phyloP scores from a whole-genome alignment of 1,140 invertebrate species.

The Brachionus rotundiformis region DNA sequence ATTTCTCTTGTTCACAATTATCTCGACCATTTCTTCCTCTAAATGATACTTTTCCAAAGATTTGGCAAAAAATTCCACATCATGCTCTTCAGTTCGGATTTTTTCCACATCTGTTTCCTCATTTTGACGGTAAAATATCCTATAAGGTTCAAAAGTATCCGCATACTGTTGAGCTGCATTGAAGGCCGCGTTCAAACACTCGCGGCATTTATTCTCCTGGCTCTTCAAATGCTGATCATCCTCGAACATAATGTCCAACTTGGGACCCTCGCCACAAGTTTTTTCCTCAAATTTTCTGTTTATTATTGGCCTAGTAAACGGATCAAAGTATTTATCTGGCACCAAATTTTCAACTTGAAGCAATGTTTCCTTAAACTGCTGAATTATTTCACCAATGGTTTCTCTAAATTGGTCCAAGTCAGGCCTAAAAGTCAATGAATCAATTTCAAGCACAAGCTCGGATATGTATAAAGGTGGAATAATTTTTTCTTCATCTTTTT shows the following conservation, averaged over 20 bases:
- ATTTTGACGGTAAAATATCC: constrained; percentile 73
- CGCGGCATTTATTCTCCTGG: constrained; percentile 64
- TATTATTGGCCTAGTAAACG: constrained; percentile 70
- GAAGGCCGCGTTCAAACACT: constrained; percentile 69
- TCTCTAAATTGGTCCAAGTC: constrained; percentile 62
- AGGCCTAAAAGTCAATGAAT: constrained; percentile 61
- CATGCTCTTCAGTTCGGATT: constrained; percentile 63
- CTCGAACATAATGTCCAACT: constrained; percentile 70
- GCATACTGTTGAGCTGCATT: constrained; percentile 70
- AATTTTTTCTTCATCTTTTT: constrained; percentile 51
- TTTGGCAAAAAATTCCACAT: constrained; percentile 54
- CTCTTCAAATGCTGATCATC: constrained; percentile 69
- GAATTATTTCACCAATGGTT: constrained; percentile 55
- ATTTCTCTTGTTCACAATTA: constrained; percentile 68
- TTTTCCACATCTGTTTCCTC: constrained; percentile 67
- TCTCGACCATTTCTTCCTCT: constrained; percentile 64
- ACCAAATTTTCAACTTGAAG: constrained; percentile 62
- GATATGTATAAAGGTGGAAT: constrained; percentile 59
- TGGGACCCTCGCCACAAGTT: constrained; percentile 70
- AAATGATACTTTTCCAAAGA: constrained; percentile 60
- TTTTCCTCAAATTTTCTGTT: constrained; percentile 73
- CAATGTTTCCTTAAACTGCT: constrained; percentile 57
- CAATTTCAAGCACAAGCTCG: constrained; percentile 62
- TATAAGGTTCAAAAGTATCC: constrained; percentile 70
- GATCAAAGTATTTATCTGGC: constrained; percentile 63